Conservation (phyloP, 2,797 vertebrate species). For the Thripadectes ignobilis region DNA sequence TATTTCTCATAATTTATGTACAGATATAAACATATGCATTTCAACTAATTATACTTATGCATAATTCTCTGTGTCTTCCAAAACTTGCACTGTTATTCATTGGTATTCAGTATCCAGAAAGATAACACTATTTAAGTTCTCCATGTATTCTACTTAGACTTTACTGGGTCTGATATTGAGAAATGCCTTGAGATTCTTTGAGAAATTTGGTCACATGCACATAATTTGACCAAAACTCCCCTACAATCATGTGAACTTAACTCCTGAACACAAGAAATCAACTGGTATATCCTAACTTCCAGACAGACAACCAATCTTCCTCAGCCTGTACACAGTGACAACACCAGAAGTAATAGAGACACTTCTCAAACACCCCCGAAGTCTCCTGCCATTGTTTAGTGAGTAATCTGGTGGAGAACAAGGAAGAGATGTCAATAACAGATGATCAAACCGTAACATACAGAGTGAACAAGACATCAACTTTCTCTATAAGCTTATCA, state of each 20-base stretch:
- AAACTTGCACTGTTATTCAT: neutral
- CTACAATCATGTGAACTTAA: neutral
- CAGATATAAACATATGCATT: neutral
- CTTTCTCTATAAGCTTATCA: neutral
- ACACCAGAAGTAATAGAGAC: neutral
- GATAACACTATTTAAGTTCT: neutral
- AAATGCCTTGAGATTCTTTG: neutral
- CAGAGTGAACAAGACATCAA: neutral
- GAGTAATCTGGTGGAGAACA: neutral
- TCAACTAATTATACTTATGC: neutral
- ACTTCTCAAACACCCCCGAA: neutral
- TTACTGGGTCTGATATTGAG: neutral
- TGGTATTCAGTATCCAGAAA: neutral
- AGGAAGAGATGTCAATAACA: neutral
- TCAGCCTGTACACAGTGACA: neutral
- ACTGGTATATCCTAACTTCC: neutral
- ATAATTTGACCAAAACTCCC: neutral
- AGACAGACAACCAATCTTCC: neutral
- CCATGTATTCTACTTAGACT: neutral
- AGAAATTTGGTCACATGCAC: neutral
- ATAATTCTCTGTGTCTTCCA: neutral
- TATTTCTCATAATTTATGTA: neutral
- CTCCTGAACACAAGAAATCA: neutral
- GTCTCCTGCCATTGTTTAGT: neutral
- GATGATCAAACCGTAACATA: neutral